Conservation (phyloP, 2,888 invertebrate genomes). For the Mesorhabditis spiculigera region DNA sequence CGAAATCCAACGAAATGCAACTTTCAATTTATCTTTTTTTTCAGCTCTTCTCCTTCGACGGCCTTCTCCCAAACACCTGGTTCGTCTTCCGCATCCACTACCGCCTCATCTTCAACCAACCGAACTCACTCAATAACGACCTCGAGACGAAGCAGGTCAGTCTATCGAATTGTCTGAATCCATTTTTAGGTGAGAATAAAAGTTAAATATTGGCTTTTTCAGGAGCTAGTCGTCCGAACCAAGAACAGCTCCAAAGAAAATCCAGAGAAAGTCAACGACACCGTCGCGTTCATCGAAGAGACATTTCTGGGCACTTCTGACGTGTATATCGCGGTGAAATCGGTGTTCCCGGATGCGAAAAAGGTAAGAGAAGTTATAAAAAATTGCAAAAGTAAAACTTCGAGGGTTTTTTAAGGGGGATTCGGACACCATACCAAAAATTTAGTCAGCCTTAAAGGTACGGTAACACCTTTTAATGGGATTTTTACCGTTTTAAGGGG, state of each 20-base stretch:
- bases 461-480: too few relatives aligned
- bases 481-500: too few relatives aligned
- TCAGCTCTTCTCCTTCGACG: constrained; percentile 55
- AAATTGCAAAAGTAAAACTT: too few relatives aligned
- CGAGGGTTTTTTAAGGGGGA: too few relatives aligned
- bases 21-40: constrained; percentile 14
- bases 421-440: too few relatives aligned
- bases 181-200: too few relatives aligned
- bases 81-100: constrained; percentile 55
- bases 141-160: constrained; percentile 35
- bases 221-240: constrained; percentile 43
- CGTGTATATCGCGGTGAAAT: constrained; percentile 35
- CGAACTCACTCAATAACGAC: constrained; percentile 5
- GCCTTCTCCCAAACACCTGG: constrained; percentile 50
- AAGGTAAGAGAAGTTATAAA: too few relatives aligned
- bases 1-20: too few relatives aligned
- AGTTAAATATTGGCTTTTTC: constrained; percentile 12
- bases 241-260: constrained; percentile 29
- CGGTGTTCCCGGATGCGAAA: constrained; percentile 20
- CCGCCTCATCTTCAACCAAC: constrained; percentile 40
- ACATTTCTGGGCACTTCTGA: constrained; percentile 33
- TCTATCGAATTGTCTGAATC: too few relatives aligned
- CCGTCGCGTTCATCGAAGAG: constrained; percentile 34
- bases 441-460: too few relatives aligned
- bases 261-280: constrained; percentile 32